Percentiles rank a stretch among this genome's conserved stretches.
Conservation (phyloP, 2,113 vertebrate genomes). For the Microtus montanus region DNA sequence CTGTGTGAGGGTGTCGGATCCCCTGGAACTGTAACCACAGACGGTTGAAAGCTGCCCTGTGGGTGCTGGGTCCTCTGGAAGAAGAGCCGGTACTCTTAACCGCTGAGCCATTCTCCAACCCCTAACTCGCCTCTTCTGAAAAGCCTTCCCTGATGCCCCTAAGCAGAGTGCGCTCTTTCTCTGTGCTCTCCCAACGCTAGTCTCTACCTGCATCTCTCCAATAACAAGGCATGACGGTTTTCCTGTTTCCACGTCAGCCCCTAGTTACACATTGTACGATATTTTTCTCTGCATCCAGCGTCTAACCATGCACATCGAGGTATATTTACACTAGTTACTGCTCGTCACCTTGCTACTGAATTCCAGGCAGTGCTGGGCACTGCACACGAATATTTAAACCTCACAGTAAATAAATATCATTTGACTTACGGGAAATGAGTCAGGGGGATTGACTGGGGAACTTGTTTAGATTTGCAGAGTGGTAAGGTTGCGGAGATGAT, state of each 20-base stretch:
- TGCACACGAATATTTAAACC: background rate
- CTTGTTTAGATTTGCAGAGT: background rate
- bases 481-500: background rate
- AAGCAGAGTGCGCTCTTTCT: background rate
- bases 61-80: too few relatives aligned
- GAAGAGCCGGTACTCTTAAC: too few relatives aligned
- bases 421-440: background rate
- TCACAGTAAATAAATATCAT: background rate
- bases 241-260: background rate
- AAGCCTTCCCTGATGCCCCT: background rate
- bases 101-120: too few relatives aligned
- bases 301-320: background rate
- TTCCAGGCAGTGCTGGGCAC: background rate
- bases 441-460: background rate
- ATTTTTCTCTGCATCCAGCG: background rate
- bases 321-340: background rate
- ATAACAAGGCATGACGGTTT: background rate
- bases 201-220: background rate
- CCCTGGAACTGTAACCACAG: too few relatives aligned
- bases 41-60: too few relatives aligned
- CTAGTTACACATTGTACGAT: rapidly evolving
- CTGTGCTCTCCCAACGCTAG: background rate
- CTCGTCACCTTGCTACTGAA: background rate
- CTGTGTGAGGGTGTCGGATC: too few relatives aligned
- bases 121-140: background rate